Evolutionary conservation across 2,113 vertebrate genomes (phyloP).

Genomic region (Psettodes erumei): DNA sequence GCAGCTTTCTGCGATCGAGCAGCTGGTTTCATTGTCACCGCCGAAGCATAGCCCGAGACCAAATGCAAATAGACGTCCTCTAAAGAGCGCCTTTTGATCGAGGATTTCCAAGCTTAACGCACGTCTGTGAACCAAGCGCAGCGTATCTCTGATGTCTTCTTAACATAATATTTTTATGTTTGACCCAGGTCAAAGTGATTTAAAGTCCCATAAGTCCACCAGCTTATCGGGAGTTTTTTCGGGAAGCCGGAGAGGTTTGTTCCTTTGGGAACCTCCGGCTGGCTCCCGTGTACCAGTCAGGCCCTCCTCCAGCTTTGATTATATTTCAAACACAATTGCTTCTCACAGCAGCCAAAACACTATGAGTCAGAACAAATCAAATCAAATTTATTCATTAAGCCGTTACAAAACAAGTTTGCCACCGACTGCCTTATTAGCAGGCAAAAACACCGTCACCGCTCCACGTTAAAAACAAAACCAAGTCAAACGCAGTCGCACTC

Average conservation of each 20-base stretch:
- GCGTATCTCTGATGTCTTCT: slow-evolving; percentile 39
- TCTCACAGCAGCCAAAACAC: slow-evolving; percentile 46
- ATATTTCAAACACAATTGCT: slow-evolving; percentile 60
- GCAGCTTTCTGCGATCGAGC: slow-evolving; percentile 10
- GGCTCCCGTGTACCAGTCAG: slow-evolving; percentile 20
- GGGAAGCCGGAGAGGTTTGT: slow-evolving; percentile 36
- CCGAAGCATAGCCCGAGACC: slow-evolving; percentile 34
- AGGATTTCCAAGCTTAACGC: slow-evolving; percentile 44
- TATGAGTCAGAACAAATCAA: slow-evolving; percentile 62
- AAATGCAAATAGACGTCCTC: slow-evolving; percentile 58
- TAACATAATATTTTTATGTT: slow-evolving; percentile 55
- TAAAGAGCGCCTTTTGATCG: slow-evolving; percentile 57
- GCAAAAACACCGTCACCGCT: slow-evolving; percentile 18
- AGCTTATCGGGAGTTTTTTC: slow-evolving; percentile 56
- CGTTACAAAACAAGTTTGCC: slow-evolving; percentile 42
- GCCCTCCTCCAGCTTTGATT: slow-evolving; percentile 57
- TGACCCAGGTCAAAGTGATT: slow-evolving; percentile 61
- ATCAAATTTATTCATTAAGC: slow-evolving; percentile 57
- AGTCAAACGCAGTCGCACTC: neutral
- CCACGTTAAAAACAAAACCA: slow-evolving; percentile 16
- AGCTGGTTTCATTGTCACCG: slow-evolving; percentile 39
- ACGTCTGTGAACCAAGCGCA: slow-evolving; percentile 29
- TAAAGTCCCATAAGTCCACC: slow-evolving; percentile 44
- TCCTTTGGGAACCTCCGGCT: slow-evolving; percentile 45
- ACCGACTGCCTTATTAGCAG: slow-evolving; percentile 21